Percentiles rank a stretch among this genome's conserved stretches.
phyloP scores from a whole-genome alignment of 2,113 vertebrate species.

The Oxyura jamaicensis region DNA sequence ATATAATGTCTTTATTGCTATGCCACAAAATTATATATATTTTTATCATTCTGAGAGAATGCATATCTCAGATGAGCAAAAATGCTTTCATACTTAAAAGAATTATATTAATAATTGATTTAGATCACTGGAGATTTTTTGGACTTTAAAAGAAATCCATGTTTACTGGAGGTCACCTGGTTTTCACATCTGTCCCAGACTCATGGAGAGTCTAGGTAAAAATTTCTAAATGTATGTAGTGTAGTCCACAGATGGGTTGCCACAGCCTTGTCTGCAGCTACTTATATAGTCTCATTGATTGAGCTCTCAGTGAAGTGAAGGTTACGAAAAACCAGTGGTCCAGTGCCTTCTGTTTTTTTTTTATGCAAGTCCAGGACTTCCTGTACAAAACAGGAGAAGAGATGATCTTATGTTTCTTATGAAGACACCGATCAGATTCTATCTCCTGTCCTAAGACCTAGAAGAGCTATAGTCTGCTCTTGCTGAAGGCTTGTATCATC shows the following conservation, averaged over 20 bases:
- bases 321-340: neutral
- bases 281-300: neutral
- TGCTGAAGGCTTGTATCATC: neutral
- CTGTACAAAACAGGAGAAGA: neutral
- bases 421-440: neutral
- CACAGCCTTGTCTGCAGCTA: neutral
- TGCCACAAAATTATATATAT: neutral
- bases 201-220: neutral
- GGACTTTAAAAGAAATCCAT: neutral
- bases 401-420: accelerated
- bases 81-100: neutral
- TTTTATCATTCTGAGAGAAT: neutral
- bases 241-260: neutral
- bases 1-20: neutral
- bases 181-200: neutral
- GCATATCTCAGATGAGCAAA: neutral
- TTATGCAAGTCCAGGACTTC: neutral
- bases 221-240: neutral
- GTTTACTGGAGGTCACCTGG: neutral
- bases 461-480: neutral
- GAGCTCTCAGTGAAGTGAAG: neutral
- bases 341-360: neutral
- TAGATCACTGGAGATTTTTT: neutral
- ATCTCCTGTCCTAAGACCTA: neutral
- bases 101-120: neutral